A percentile compares a stretch with the other conserved stretches of the same genome.
Evolutionary conservation across 2,797 vertebrate genomes (phyloP).

Genomic region (Girardinus metallicus): DNA sequence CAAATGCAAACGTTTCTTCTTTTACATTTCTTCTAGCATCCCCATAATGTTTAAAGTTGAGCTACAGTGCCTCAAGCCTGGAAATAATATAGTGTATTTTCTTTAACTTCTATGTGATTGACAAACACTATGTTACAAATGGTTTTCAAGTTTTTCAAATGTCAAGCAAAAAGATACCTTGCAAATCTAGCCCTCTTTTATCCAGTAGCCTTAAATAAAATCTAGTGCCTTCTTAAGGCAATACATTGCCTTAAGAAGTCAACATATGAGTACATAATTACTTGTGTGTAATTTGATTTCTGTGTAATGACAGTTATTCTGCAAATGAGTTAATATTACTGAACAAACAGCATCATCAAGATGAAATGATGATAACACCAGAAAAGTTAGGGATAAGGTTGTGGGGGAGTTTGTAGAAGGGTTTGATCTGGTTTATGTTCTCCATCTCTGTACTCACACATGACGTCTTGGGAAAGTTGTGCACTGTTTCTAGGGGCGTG

Average conservation of each 20-base stretch:
- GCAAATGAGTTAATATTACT: not conserved
- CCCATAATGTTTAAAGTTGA: not conserved
- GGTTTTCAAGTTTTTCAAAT: not conserved
- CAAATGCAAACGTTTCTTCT: constrained; percentile 27
- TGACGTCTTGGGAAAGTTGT: not conserved
- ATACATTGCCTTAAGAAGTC: not conserved
- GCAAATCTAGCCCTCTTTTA: not conserved
- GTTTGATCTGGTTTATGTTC: not conserved
- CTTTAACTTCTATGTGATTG: not conserved
- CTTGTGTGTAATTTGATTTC: not conserved
- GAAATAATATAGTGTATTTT: not conserved
- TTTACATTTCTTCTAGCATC: not conserved
- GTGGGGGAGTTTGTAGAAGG: not conserved
- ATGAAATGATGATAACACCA: not conserved
- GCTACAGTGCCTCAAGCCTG: no score
- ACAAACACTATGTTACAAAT: not conserved
- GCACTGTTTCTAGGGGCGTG: not conserved
- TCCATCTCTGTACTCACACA: not conserved
- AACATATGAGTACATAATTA: no score
- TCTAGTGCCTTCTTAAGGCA: no score
- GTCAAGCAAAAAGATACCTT: not conserved
- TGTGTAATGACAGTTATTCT: not conserved
- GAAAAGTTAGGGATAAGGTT: not conserved
- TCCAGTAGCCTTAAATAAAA: not conserved
- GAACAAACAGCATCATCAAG: not conserved